A percentile compares a stretch with the other conserved stretches of the same genome.
Evolutionary conservation across 2,888 invertebrate species (phyloP).

Genomic region (Venusia cambrica): DNA sequence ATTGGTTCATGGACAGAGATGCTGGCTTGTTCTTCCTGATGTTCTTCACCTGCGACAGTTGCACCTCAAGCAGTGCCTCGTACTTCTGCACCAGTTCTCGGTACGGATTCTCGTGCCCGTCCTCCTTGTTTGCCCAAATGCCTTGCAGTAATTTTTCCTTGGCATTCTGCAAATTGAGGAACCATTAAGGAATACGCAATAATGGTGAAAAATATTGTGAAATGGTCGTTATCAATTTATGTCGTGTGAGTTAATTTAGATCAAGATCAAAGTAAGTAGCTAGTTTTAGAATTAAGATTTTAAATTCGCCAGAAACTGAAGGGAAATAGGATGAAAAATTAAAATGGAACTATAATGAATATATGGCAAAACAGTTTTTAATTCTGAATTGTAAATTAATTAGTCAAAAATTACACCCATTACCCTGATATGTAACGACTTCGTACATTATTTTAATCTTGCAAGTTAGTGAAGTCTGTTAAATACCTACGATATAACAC

Average conservation of each 20-base stretch:
- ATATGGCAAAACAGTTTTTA: constrained; percentile 9
- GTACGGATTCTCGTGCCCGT: constrained; percentile 85
- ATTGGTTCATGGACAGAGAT: constrained; percentile 52
- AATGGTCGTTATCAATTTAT: constrained; percentile 23
- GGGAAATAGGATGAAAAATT: constrained; percentile 15
- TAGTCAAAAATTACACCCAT: constrained; percentile 74
- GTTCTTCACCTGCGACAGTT: constrained; percentile 83
- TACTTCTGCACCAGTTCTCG: constrained; percentile 92
- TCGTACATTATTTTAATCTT: too few relatives aligned
- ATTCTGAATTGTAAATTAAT: constrained; percentile 32
- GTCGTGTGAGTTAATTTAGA: constrained; percentile 13
- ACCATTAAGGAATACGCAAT: constrained; percentile 19
- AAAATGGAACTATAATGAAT: constrained; percentile 12
- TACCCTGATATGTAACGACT: constrained; percentile 54
- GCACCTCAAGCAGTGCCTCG: constrained; percentile 89
- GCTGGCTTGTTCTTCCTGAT: constrained; percentile 64
- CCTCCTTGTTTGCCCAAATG: constrained; percentile 76
- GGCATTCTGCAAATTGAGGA: constrained; percentile 57
- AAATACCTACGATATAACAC: constrained; percentile 10
- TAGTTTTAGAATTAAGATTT: constrained; percentile 9
- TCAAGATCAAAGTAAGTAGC: constrained; percentile 13
- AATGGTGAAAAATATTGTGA: constrained; percentile 4
- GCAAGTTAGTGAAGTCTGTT: too few relatives aligned
- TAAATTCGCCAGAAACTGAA: constrained; percentile 11
- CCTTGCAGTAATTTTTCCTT: constrained; percentile 77